Evolutionary conservation across 2,113 vertebrate genomes (phyloP).

Genomic region (Mormyrus lacerda): DNA sequence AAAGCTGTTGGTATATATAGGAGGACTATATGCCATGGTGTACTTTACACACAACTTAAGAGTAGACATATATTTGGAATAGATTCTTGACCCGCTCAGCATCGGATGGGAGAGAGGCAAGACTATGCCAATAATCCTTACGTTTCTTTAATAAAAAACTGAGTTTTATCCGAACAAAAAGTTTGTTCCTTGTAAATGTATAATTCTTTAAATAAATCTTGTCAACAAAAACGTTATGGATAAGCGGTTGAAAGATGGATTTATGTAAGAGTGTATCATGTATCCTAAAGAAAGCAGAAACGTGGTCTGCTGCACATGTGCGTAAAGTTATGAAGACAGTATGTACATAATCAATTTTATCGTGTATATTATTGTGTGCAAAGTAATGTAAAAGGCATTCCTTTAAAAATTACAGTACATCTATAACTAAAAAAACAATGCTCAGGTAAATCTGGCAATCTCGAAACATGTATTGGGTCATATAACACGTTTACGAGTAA

Average conservation of each 20-base stretch:
- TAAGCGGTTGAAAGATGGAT: neutral
- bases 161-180: neutral
- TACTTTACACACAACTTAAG: neutral
- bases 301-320: neutral
- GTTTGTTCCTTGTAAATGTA: neutral
- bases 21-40: neutral
- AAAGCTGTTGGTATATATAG: neutral
- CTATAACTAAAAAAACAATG: neutral
- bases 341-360: neutral
- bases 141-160: neutral
- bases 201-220: neutral
- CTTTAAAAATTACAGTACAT: neutral
- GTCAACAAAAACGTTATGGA: neutral
- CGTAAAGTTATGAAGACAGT: neutral
- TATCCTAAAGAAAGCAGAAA: neutral
- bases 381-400: slow-evolving; percentile 1
- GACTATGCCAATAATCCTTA: neutral
- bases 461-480: neutral
- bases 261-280: neutral
- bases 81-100: neutral
- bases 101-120: neutral
- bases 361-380: neutral
- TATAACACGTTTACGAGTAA: neutral
- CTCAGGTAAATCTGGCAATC: neutral
- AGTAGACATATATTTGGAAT: neutral